Percentiles rank a stretch among this genome's conserved stretches.
Evolutionary conservation across 2,797 vertebrate species (phyloP).

Genomic region (Sphenodon punctatus): DNA sequence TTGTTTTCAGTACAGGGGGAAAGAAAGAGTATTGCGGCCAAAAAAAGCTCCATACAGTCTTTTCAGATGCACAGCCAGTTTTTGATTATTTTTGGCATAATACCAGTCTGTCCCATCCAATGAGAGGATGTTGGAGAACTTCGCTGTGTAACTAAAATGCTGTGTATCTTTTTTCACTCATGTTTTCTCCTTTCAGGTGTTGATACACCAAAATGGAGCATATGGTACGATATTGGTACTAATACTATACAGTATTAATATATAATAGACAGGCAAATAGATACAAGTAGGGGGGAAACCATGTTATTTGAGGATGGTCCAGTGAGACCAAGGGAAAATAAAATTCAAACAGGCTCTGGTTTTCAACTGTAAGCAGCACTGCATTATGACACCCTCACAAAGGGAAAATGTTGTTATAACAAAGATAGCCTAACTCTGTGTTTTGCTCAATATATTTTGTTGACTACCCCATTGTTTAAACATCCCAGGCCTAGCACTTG

Average conservation of each 20-base stretch:
- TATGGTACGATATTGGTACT: no score
- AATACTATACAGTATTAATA: background rate
- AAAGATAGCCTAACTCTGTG: no score
- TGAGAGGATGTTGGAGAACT: background rate
- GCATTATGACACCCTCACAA: no score
- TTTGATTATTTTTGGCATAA: background rate
- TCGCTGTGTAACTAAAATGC: background rate
- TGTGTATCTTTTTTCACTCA: background rate
- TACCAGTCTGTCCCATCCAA: no score
- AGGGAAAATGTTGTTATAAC: no score
- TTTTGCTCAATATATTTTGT: no score
- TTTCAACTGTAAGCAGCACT: no score
- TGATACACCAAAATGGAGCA: background rate
- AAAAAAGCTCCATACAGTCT: background rate
- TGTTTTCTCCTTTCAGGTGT: background rate
- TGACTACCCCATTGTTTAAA: no score
- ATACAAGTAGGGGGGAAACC: background rate
- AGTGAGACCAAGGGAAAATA: background rate
- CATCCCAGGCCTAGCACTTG: no score
- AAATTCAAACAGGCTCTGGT: no score
- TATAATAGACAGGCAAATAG: background rate
- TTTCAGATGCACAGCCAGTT: background rate
- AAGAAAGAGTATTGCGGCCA: background rate
- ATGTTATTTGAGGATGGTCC: background rate
- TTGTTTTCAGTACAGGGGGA: background rate